Conservation (phyloP, 2,113 vertebrate genomes). For the Crotophaga sulcirostris region DNA sequence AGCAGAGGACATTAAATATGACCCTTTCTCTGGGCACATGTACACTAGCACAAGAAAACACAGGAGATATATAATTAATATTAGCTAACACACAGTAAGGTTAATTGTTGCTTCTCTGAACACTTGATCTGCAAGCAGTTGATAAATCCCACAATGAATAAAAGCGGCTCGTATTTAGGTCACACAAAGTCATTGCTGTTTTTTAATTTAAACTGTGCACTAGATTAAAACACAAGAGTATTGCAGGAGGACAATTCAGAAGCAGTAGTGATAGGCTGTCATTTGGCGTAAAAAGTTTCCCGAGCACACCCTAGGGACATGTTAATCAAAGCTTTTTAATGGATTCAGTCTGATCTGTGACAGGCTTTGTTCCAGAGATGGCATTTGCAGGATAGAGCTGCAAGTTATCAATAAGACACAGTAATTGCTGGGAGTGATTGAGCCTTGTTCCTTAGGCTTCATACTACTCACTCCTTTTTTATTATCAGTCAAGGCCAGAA, state of each 20-base stretch:
- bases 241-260: conserved; percentile 74
- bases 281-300: conserved; percentile 77
- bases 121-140: conserved; percentile 74
- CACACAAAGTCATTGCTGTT: conserved; percentile 79
- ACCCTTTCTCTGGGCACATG: conserved; percentile 28
- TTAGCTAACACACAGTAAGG: conserved; percentile 67
- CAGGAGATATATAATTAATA: conserved; percentile 70
- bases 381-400: conserved; percentile 77
- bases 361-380: conserved; percentile 81
- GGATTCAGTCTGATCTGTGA: conserved; percentile 82
- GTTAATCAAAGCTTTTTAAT: conserved; percentile 85
- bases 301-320: conserved; percentile 75
- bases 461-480: conserved; percentile 55
- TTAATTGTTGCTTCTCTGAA: conserved; percentile 78
- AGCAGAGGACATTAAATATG: conserved; percentile 55
- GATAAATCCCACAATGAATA: conserved; percentile 76
- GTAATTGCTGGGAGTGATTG: conserved; percentile 78
- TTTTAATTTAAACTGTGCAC: conserved; percentile 76
- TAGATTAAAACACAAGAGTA: conserved; percentile 78
- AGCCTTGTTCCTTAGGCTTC: conserved; percentile 70
- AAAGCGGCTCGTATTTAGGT: conserved; percentile 75
- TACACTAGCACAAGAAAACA: conserved; percentile 35
- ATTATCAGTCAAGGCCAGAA: conserved; percentile 70
- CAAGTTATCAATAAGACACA: conserved; percentile 84
- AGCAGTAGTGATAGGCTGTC: conserved; percentile 70